A percentile compares a stretch with the other conserved stretches of the same genome.
Evolutionary conservation across 2,797 vertebrate species (phyloP).

Genomic region (Tragelaphus oryx): DNA sequence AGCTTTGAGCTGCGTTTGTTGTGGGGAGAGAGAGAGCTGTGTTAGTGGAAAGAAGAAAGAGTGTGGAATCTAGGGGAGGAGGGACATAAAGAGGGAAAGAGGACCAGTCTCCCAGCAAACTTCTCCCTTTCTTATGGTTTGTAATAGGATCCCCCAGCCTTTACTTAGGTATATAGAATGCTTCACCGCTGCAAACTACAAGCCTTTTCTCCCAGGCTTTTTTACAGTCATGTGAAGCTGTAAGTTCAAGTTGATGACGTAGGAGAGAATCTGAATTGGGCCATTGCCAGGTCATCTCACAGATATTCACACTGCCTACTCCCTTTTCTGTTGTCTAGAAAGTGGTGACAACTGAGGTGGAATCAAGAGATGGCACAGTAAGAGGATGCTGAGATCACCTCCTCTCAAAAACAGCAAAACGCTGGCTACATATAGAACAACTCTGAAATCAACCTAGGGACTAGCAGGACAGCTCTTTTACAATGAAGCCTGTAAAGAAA

Average conservation of each 20-base stretch:
- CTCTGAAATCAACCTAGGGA: background rate
- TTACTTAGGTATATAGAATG: background rate
- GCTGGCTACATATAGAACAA: rapidly evolving
- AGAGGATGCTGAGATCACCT: background rate
- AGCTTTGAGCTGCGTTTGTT: background rate
- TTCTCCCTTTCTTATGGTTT: background rate
- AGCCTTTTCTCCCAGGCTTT: background rate
- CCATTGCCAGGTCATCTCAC: background rate
- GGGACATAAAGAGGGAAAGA: background rate
- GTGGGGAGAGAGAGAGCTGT: background rate
- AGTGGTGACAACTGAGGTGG: background rate
- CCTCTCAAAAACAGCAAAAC: background rate
- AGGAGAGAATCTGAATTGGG: background rate
- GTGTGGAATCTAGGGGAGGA: background rate
- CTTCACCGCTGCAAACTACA: background rate
- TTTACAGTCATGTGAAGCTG: background rate
- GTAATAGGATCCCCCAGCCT: too few species aligned
- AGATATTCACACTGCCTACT: background rate
- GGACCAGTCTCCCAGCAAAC: background rate
- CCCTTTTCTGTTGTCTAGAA: background rate
- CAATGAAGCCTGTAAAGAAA: background rate
- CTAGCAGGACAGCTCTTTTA: background rate
- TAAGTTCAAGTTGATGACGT: background rate
- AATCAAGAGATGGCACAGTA: background rate
- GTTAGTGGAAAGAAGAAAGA: background rate